These are phyloP conservation scores for Thalassarche chlororhynchos DNA, from an alignment of 2,113 vertebrate genomes.

Conservation along the genomic window DNA sequence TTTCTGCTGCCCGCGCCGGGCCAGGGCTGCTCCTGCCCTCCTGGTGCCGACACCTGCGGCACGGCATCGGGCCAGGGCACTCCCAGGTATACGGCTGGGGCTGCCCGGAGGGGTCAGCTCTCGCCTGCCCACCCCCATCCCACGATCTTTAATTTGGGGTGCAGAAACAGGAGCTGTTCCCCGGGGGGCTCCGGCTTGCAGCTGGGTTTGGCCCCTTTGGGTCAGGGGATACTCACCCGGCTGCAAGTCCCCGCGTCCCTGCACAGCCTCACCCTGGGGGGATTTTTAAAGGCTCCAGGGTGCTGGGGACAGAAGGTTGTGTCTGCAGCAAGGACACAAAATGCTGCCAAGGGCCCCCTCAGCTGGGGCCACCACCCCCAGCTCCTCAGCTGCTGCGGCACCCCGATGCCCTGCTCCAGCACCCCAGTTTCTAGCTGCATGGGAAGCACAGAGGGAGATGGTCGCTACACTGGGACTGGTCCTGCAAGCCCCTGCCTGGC, in stretches of 20 bases:
- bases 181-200: fast-evolving
- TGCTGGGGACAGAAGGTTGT: not conserved
- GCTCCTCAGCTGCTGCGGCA: fast-evolving
- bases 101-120: not conserved
- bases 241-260: fast-evolving
- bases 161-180: not conserved
- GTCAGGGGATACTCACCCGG: fast-evolving
- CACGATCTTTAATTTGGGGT: fast-evolving
- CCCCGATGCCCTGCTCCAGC: not conserved
- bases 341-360: not conserved
- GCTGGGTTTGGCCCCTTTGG: not conserved
- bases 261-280: fast-evolving
- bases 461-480: not conserved
- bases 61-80: fast-evolving
- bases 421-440: not conserved
- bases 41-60: fast-evolving
- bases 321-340: not conserved
- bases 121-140: fast-evolving
- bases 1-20: fast-evolving
- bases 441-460: not conserved
- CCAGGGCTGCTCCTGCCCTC: not conserved
- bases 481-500: not conserved
- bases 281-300: not conserved
- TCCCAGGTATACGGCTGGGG: fast-evolving
- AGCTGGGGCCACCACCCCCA: fast-evolving